Percentiles rank a stretch among this genome's conserved stretches.
These are phyloP conservation scores for Notoglanidium macrostoma DNA, from an alignment of 2,797 vertebrate species.

Conservation along the genomic window DNA sequence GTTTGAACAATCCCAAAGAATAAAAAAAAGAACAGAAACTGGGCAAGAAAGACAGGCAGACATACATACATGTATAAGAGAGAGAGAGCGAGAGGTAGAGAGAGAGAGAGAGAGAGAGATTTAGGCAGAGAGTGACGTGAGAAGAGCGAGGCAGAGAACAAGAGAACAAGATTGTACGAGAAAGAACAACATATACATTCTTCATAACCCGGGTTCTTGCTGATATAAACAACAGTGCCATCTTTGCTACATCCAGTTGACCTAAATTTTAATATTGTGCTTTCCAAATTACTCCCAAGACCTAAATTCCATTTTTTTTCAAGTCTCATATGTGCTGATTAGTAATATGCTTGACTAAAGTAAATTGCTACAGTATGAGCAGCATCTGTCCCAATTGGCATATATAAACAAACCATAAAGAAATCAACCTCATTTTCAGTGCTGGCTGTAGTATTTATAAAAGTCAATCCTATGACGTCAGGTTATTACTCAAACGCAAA, in stretches of 20 bases:
- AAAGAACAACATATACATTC: not conserved
- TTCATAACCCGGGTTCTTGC: not conserved
- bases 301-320: not conserved
- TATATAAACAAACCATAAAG: not conserved
- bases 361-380: not conserved
- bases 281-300: not conserved
- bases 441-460: not conserved
- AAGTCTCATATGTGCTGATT: not conserved
- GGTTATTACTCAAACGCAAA: not conserved
- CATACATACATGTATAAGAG: not conserved
- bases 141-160: not conserved
- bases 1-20: not conserved
- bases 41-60: not conserved
- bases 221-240: not conserved
- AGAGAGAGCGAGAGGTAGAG: not conserved
- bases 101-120: not conserved
- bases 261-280: not conserved
- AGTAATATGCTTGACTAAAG: not conserved
- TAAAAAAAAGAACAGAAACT: not conserved
- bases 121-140: not conserved
- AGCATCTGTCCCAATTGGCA: not conserved
- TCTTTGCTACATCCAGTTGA: constrained; percentile 1
- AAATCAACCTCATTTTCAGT: not conserved
- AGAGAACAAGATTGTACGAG: not conserved
- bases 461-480: not conserved